These are phyloP conservation scores for Linepithema humile DNA, from an alignment of 1,140 invertebrate species.

Conservation along the genomic window DNA sequence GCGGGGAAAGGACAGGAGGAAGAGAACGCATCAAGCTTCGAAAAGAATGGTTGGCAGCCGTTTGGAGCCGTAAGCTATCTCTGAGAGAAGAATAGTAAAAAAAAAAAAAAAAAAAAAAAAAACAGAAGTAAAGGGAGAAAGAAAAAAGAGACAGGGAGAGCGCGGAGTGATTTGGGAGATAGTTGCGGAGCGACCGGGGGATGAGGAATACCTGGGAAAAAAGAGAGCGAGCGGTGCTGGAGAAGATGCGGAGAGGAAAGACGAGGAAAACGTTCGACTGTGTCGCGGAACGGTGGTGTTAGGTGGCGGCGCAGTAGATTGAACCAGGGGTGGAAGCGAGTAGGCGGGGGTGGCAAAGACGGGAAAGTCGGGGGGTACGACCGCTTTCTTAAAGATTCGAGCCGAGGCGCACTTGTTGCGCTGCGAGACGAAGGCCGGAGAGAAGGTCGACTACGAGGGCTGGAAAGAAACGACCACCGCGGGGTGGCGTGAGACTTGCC, in stretches of 20 bases:
- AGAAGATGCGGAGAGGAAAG: slow-evolving; percentile 6
- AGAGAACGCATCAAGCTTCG: background rate
- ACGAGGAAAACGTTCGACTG: background rate
- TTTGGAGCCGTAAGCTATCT: slow-evolving; percentile 41
- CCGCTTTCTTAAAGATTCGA: slow-evolving; percentile 83
- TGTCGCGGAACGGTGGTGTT: slow-evolving; percentile 53
- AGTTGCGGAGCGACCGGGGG: slow-evolving; percentile 33
- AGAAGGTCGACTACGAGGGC: slow-evolving; percentile 39
- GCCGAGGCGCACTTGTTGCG: slow-evolving; percentile 82
- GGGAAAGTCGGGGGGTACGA: slow-evolving; percentile 11
- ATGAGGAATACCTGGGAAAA: background rate
- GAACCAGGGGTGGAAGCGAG: slow-evolving; percentile 44
- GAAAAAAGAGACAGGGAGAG: slow-evolving; percentile 32
- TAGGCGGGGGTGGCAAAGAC: background rate
- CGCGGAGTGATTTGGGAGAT: slow-evolving; percentile 62
- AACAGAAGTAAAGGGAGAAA: slow-evolving; percentile 17
- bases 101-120: background rate
- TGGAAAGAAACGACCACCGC: slow-evolving; percentile 65
- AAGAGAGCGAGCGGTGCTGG: background rate
- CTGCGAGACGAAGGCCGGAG: slow-evolving; percentile 72
- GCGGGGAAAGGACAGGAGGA: background rate
- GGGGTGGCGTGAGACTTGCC: slow-evolving; percentile 25
- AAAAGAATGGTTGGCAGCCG: slow-evolving; percentile 32
- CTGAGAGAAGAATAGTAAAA: slow-evolving; percentile 17
- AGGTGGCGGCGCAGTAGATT: slow-evolving; percentile 51